A percentile compares a stretch with the other conserved stretches of the same genome.
Conservation (phyloP, 2,113 vertebrate genomes). For the Serilophus lunatus region DNA sequence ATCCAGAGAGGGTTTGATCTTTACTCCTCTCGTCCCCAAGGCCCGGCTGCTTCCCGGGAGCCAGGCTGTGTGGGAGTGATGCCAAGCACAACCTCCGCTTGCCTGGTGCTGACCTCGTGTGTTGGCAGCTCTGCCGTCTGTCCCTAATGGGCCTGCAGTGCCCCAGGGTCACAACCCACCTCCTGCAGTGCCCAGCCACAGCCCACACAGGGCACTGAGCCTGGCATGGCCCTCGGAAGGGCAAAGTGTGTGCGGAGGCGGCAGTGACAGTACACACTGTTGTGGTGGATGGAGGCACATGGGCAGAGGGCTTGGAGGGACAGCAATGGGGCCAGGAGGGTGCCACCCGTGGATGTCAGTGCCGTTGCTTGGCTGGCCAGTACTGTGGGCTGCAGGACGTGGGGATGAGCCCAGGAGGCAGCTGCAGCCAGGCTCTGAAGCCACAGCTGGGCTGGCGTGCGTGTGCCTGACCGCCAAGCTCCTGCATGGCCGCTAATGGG, state of each 20-base stretch:
- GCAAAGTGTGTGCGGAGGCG: background rate
- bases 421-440: background rate
- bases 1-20: background rate
- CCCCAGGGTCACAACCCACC: constrained; percentile 70
- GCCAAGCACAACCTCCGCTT: constrained; percentile 17
- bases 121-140: constrained; percentile 69
- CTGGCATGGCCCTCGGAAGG: background rate
- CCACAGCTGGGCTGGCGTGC: background rate
- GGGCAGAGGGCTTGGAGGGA: background rate
- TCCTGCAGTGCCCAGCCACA: constrained; percentile 64
- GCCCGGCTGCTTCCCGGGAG: background rate
- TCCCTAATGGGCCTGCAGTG: constrained; percentile 62
- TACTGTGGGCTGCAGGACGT: rapidly evolving
- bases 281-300: rapidly evolving
- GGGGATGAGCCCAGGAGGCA: background rate
- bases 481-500: background rate
- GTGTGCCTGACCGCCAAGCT: background rate
- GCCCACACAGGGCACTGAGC: constrained; percentile 18
- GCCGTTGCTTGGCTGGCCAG: rapidly evolving
- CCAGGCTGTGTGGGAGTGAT: rapidly evolving
- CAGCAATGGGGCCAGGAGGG: background rate
- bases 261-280: rapidly evolving
- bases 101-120: constrained; percentile 66
- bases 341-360: rapidly evolving
- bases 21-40: background rate